Base-by-base conservation (phyloP, 2,113 vertebrate species). In the Conger conger region DNA sequence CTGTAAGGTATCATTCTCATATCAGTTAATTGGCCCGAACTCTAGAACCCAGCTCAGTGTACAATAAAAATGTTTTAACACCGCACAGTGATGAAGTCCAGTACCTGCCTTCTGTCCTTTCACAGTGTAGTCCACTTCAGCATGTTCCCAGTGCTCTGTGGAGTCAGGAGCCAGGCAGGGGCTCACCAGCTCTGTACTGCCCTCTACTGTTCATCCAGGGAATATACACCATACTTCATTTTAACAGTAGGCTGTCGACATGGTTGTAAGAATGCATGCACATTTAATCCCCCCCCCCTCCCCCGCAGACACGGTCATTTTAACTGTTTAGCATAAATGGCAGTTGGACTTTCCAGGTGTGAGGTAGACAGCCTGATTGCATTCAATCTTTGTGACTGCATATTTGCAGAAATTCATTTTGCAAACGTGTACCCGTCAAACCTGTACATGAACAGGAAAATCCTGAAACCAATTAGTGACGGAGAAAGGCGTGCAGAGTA, bases 31-130 rank as follows among this genome's bases (percentile, higher is more conserved):
- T 45, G 40, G 45, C 8, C 57, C 7, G 2, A 27, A 57, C 15
- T 20, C 54, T 57, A 2, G 13, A 18, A 79, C 20, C 9, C 68
- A 30, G 68, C 27, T 27, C 35, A n/a, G 18, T 54, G 17, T 82
- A 45, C 82, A 82, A 23, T 79, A 27, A 35, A 82, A 42, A 35
- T 78, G 37, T 6, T 78, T 36, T 36, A 42, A 81, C 11, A 38
- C 11, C 6, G 23, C 4, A 53, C 37, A 81, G 76, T 36, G 36
- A 60, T 79, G 7, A n/a, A n/a, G n/a, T 50, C 88, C 88, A 91
- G 16, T 94, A 99, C 98, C 97, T 96, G 96, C 90, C 89, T 96
- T 96, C 92, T 97, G 96, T 54, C 97, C 98, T 84, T 92, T 96
- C 82, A 99, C 90, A 73, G 91, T 94, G 93, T 99, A 99, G 0